Evolutionary conservation across 2,113 vertebrate genomes (phyloP), one percentile per base, ranked within the genome.

Genomic region (Seriola dumerili): DNA sequence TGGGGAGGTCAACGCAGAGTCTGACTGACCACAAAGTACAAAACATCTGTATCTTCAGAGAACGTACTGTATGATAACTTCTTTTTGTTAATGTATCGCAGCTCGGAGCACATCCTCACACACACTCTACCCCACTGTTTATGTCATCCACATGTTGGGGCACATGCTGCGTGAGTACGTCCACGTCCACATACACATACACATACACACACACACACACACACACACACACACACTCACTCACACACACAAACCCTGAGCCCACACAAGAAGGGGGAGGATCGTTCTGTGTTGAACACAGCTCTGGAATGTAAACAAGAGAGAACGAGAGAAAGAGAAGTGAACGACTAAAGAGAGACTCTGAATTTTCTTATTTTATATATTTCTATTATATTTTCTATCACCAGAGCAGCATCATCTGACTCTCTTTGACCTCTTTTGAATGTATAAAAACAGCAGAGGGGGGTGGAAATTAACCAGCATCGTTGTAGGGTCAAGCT

Each of bases 231-330:
- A 4, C 54, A 57, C 48, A 59, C 84, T 6, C 6, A 0, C 58
- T 5, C 21, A 11, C 36, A 23, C 44, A n/a, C 36, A 72, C 86
- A 81, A 76, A 59, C 66, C 34, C 16, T 42, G 83, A 92, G 93
- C 83, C 94, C 91, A 94, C 93, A 94, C 94, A 94, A 91, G 93
- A 88, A 91, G 94, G 92, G 92, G 91, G 94, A 89, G 93, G 91
- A 81, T 84, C 90, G 76, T 36, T 78, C 59, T 68, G 88, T 90
- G 92, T 91, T 80, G 83, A 93, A 93, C 94, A 95, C 81, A 66
- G 81, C 89, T 78, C 72, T 87, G 92, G 93, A 95, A 95, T 95
- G 95, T 95, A 95, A 95, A 96, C 95, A 95, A 89, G 84, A 44
- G 63, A 58, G 88, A 90, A 72, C 6, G 76, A 85, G 85, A 84